Conservation (phyloP, 1,140 invertebrate genomes). For the Zaprionus camerounensis region DNA sequence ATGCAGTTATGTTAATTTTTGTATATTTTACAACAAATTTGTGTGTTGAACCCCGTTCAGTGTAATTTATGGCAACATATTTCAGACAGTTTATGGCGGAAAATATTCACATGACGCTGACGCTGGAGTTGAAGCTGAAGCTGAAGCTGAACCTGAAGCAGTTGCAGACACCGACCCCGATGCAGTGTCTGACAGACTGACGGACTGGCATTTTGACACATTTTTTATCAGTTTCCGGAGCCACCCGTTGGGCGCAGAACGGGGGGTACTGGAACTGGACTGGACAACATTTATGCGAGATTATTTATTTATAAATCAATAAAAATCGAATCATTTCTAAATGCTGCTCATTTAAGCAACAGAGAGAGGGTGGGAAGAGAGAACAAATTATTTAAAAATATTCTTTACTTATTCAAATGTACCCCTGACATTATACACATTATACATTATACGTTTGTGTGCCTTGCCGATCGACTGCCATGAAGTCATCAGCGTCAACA, state of each 20-base stretch:
- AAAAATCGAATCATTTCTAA: slow-evolving; percentile 36
- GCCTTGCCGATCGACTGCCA: slow-evolving; percentile 59
- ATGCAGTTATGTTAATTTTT: slow-evolving; percentile 74
- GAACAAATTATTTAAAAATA: slow-evolving; percentile 66
- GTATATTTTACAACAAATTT: slow-evolving; percentile 42
- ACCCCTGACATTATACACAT: slow-evolving; percentile 44
- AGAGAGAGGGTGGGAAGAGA: slow-evolving; percentile 1
- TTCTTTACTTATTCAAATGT: slow-evolving; percentile 78
- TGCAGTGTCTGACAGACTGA: slow-evolving; percentile 6
- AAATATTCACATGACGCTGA: slow-evolving; percentile 57
- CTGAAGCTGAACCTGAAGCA: neutral
- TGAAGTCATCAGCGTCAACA: slow-evolving; percentile 76
- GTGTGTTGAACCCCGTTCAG: slow-evolving; percentile 19
- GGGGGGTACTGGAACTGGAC: neutral
- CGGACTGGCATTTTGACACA: slow-evolving; percentile 34
- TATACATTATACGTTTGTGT: neutral
- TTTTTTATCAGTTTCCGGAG: slow-evolving; percentile 18
- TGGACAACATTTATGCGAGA: slow-evolving; percentile 8
- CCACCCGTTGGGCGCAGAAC: slow-evolving; percentile 20
- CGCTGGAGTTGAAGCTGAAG: neutral
- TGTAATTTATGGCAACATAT: slow-evolving; percentile 74
- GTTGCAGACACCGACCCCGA: neutral
- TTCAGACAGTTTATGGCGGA: slow-evolving; percentile 63
- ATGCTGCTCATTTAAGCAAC: slow-evolving; percentile 9
- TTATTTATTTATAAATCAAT: slow-evolving; percentile 61